Percentiles rank a stretch among this genome's conserved stretches.
These are phyloP conservation scores for Diplosoma virens DNA, from an alignment of 23 tunicate genomes.

Conservation along the genomic window DNA sequence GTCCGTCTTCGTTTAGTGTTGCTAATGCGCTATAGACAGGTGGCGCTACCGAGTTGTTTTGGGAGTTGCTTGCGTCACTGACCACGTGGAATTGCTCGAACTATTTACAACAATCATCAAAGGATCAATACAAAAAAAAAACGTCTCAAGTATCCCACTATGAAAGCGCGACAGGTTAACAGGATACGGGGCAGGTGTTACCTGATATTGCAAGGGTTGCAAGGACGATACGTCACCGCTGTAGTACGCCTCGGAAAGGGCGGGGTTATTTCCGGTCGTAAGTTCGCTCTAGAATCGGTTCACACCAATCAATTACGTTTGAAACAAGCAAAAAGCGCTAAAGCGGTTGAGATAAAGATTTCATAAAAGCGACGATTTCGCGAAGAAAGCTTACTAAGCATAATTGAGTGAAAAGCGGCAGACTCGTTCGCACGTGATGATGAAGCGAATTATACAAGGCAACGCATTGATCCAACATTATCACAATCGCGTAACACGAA, in stretches of 20 bases:
- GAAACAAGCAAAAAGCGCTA: too few species aligned
- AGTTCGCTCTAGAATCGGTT: constrained; percentile 69
- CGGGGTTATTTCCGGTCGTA: constrained; percentile 73
- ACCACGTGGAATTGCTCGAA: constrained; percentile 85
- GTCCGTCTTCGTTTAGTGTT: constrained; percentile 38
- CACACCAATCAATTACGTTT: too few species aligned
- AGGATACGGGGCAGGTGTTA: too few species aligned
- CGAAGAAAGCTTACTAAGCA: too few species aligned
- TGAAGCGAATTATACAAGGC: too few species aligned
- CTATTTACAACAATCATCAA: constrained; percentile 24
- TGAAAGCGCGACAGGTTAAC: too few species aligned
- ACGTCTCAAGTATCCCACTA: not conserved
- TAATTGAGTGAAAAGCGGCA: too few species aligned
- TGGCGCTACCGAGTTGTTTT: constrained; percentile 35
- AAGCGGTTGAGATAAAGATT: too few species aligned
- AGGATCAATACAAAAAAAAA: not conserved
- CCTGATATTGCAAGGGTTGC: constrained; percentile 89
- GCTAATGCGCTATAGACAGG: constrained; percentile 58
- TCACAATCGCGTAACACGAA: too few species aligned
- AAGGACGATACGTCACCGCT: constrained; percentile 42
- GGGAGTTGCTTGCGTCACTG: constrained; percentile 27
- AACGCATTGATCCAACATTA: too few species aligned
- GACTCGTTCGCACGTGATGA: too few species aligned
- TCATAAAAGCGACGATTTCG: too few species aligned
- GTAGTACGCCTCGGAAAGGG: constrained; percentile 73